Percentiles rank a stretch among this genome's conserved stretches.
Conservation (phyloP, 1,140 invertebrate species). For the Drosophila saltans region DNA sequence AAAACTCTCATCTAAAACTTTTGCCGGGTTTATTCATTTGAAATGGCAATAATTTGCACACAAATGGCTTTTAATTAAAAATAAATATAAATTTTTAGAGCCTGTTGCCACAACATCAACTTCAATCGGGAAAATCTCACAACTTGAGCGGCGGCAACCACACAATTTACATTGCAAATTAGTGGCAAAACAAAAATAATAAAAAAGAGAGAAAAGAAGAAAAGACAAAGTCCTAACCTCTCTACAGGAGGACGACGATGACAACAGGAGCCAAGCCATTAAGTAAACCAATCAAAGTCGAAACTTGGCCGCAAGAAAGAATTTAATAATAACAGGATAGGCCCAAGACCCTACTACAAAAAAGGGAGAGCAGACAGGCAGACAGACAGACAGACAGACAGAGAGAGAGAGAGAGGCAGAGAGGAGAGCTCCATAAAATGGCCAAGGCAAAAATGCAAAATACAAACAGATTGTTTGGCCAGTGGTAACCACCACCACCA, state of each 20-base stretch:
- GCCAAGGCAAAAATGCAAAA: slow-evolving; percentile 66
- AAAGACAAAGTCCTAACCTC: slow-evolving; percentile 26
- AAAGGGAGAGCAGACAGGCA: not conserved
- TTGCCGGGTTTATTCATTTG: slow-evolving; percentile 29
- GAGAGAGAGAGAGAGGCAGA: not conserved
- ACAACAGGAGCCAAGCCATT: slow-evolving; percentile 62
- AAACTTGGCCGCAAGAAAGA: slow-evolving; percentile 49
- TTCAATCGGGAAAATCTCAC: slow-evolving; percentile 45
- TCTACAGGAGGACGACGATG: slow-evolving; percentile 9
- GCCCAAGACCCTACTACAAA: not conserved
- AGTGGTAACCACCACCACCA: slow-evolving; percentile 8
- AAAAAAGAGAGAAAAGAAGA: slow-evolving; percentile 31
- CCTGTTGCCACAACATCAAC: slow-evolving; percentile 1
- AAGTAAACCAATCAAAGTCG: slow-evolving; percentile 77
- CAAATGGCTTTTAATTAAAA: slow-evolving; percentile 77
- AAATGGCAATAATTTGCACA: slow-evolving; percentile 58
- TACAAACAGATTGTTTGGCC: slow-evolving; percentile 73
- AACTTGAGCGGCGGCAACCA: slow-evolving; percentile 40
- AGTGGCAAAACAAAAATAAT: slow-evolving; percentile 19
- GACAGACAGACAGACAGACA: slow-evolving; percentile 7
- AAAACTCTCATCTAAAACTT: not conserved
- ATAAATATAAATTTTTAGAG: slow-evolving; percentile 62
- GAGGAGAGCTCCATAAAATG: slow-evolving; percentile 52
- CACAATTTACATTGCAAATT: slow-evolving; percentile 75
- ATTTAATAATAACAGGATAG: slow-evolving; percentile 67